Base-by-base conservation (phyloP, 2,888 invertebrate species). In the Amiota communis region DNA sequence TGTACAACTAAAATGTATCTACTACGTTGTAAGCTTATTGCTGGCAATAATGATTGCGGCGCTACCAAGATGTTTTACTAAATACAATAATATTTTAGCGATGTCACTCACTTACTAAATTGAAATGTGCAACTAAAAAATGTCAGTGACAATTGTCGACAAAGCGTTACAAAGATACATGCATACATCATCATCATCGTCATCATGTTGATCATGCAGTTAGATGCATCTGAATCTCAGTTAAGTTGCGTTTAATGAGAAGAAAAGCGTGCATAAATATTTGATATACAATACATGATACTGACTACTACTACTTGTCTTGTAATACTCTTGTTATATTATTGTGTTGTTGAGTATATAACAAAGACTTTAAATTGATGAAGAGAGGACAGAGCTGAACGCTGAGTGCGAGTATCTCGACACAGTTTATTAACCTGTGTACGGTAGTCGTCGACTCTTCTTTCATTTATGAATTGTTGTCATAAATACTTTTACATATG, bases 61-160 rank as follows among this genome's bases (percentile, higher is more conserved):
- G 69, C 69, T 70, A 11, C 20, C n/a, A 56, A 53, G 69, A 23
- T 12, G 56, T 1, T n/a, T 36, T 49, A 57, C 65, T 36, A 36
- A 65, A 46, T 15, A 17, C 23, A 23, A 46, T 51, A 61, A 48
- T 59, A 61, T 59, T 48, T 61, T 48, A 61, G 59, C 61, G 51
- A 76, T 79, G 78, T 76, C 70, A 75, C 36, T 36, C 36, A 36
- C 36, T 36, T 36, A 36, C 76, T 86, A 81, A 87, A 87, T 87
- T 87, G 87, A 87, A 87, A 87, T 86, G 87, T 87, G 87, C 87
- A 87, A 86, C 85, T 86, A 84, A 76, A 77, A 84, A 82, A 85
- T 86, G 87, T 87, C 87, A 87, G 81, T 78, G 78, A 72, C 84
- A 86, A 86, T 86, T 86, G 85, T 82, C 83, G 63, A 23, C 36